phyloP scores from a whole-genome alignment of 92 coral and sea anemone species.

The Pocillopora grandis region DNA sequence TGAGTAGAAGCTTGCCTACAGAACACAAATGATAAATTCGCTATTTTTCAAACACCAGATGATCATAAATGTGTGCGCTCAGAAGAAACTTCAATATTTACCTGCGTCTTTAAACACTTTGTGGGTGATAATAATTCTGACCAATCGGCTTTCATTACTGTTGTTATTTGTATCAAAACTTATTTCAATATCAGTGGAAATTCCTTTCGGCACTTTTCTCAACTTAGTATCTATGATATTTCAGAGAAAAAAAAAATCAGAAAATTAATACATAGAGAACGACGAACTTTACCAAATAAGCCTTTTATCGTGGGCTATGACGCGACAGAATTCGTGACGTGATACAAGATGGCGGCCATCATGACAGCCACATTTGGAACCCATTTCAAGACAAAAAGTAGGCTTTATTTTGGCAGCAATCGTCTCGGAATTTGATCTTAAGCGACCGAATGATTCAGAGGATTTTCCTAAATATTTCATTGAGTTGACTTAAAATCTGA shows the following conservation, averaged over 20 bases:
- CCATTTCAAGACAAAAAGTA: too few species aligned
- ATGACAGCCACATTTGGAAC: too few species aligned
- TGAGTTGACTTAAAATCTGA: too few species aligned
- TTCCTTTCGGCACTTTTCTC: constrained; percentile 8
- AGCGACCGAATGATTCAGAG: too few species aligned
- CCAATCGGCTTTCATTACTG: neutral
- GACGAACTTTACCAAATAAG: too few species aligned
- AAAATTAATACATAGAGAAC: neutral
- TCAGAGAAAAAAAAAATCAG: neutral
- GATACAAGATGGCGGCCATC: too few species aligned
- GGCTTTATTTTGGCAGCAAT: too few species aligned
- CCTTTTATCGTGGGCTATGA: too few species aligned
- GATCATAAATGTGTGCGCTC: neutral
- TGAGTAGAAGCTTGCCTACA: neutral
- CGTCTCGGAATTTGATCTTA: too few species aligned
- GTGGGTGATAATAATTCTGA: constrained; percentile 18
- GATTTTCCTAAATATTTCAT: too few species aligned
- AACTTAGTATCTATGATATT: neutral
- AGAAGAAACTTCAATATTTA: neutral
- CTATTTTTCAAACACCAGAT: too few species aligned
- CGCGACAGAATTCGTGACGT: too few species aligned
- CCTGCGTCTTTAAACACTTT: constrained; percentile 35
- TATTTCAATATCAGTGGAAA: neutral
- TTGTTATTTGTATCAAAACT: constrained; percentile 5
- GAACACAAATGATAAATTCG: neutral